Conservation (phyloP, 2,888 invertebrate genomes). For the Amphimallon solstitiale region DNA sequence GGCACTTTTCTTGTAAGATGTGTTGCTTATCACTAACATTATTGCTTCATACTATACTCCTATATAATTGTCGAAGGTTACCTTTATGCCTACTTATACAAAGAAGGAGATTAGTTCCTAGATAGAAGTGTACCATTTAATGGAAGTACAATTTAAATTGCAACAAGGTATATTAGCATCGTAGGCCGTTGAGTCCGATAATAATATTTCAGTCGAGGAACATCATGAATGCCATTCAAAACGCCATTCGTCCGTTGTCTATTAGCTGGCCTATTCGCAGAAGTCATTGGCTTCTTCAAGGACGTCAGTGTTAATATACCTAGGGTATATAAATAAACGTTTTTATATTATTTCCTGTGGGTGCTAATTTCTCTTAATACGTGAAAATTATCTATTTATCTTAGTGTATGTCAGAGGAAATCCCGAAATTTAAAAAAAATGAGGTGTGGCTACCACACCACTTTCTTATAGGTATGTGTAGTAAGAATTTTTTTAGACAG, state of each 20-base stretch:
- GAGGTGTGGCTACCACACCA: too few relatives aligned
- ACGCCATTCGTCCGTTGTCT: slow-evolving; percentile 48
- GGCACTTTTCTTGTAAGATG: too few relatives aligned
- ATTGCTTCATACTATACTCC: background rate
- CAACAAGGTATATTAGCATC: slow-evolving; percentile 51
- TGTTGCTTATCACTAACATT: too few relatives aligned
- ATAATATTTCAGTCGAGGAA: slow-evolving; percentile 49
- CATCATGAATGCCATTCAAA: slow-evolving; percentile 54
- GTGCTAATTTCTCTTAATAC: too few relatives aligned
- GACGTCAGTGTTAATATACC: slow-evolving; percentile 47
- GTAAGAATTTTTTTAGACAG: too few relatives aligned
- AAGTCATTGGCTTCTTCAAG: slow-evolving; percentile 58
- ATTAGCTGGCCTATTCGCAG: slow-evolving; percentile 53
- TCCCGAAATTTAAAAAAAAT: too few relatives aligned
- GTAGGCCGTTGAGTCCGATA: slow-evolving; percentile 49
- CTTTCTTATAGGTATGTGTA: too few relatives aligned
- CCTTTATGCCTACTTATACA: slow-evolving; percentile 31
- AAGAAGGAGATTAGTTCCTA: slow-evolving; percentile 40
- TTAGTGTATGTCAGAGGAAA: too few relatives aligned
- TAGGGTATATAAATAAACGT: too few relatives aligned
- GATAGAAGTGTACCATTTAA: slow-evolving; percentile 38
- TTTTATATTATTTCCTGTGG: too few relatives aligned
- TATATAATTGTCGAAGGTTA: slow-evolving; percentile 44
- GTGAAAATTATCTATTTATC: too few relatives aligned
- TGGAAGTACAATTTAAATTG: slow-evolving; percentile 50